Evolutionary conservation across 2,888 invertebrate species (phyloP), one percentile per base, ranked within the genome.

Genomic region (Sericinus montela): DNA sequence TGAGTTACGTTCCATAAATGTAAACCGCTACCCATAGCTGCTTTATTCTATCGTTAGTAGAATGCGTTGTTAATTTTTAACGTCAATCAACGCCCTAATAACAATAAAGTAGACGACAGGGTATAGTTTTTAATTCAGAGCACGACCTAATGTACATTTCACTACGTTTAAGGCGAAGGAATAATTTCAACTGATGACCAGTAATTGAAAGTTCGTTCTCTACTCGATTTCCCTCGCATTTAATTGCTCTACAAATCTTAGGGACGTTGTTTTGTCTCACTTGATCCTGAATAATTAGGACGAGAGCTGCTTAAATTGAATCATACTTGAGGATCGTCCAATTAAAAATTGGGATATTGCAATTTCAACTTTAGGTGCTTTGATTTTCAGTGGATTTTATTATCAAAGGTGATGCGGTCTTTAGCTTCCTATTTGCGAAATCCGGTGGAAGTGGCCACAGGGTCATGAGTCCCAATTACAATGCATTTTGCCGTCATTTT

Each of bases 1-100:
- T 86, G 73, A 71, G 69, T 61, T 68, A 66, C 71, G 63, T 72
- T 70, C 86, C 84, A 73, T 84, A 80, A 75, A 77, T 69, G 84
- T 77, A 67, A 72, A 70, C 64, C 67, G 66, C 67, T 65, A 59
- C 63, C 80, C 80, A 69, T 80, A 80, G 63, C 58, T 63, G 59
- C 57, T 54, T 63, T 68, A 65, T 61, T 62, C 69, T 68, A 68
- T 65, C 63, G 65, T 52, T 54, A 61, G 63, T 59, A 55, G 62
- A 59, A 65, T 74, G 75, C 75, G 69, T 76, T 35, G 75, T 76
- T 69, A 60, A 68, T 70, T 72, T 75, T 72, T 67, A 71, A 74
- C 72, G 48, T 48, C 48, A 42, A 48, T 64, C 53, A 55, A 57
- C 57, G 52, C 43, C 50, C 51, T 50, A 43, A 52, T 3, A 56